phyloP scores from a whole-genome alignment of 1,140 invertebrate species.

The Zophobas atratus region DNA sequence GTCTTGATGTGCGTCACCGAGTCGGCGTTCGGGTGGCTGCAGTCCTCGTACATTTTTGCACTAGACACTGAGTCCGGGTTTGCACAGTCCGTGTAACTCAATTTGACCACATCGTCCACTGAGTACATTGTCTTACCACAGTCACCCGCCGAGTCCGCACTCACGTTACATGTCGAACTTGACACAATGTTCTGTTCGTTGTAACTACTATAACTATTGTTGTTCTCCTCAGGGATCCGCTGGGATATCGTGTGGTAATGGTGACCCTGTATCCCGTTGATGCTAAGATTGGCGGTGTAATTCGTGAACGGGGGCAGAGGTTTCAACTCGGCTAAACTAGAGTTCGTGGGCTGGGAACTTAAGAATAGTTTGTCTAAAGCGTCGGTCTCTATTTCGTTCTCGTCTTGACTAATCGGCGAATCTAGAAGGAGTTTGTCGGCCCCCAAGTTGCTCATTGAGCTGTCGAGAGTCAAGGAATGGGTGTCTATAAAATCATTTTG shows the following conservation, averaged over 20 bases:
- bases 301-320: slow-evolving; percentile 89
- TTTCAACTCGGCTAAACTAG: slow-evolving; percentile 84
- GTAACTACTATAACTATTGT: slow-evolving; percentile 69
- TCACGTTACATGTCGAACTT: slow-evolving; percentile 74
- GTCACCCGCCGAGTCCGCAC: slow-evolving; percentile 69
- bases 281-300: slow-evolving; percentile 86
- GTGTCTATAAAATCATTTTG: slow-evolving; percentile 65
- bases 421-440: slow-evolving; percentile 70
- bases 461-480: slow-evolving; percentile 63
- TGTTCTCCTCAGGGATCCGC: slow-evolving; percentile 78
- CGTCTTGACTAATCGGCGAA: slow-evolving; percentile 67
- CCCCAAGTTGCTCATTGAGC: slow-evolving; percentile 62
- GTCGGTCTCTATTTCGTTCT: slow-evolving; percentile 70
- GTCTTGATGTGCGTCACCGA: slow-evolving; percentile 68
- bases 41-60: slow-evolving; percentile 70
- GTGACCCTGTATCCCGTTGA: slow-evolving; percentile 89
- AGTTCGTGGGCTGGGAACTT: slow-evolving; percentile 72
- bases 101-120: slow-evolving; percentile 69
- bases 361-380: slow-evolving; percentile 77
- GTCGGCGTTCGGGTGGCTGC: slow-evolving; percentile 67
- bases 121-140: slow-evolving; percentile 74
- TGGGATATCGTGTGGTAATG: slow-evolving; percentile 88
- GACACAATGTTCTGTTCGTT: slow-evolving; percentile 78
- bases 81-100: slow-evolving; percentile 67
- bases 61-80: slow-evolving; percentile 69